Conservation (phyloP, 2,113 vertebrate genomes). For the chimpanzee (Pan troglodytes) region NHGRI_mPanTro3-v2.1_pri NC_072401.2:102027001-102027500, state of each 20-base stretch:
- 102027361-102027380: background rate
- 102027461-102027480: background rate
- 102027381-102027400: background rate
- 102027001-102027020: background rate
- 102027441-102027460: background rate
- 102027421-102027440: background rate
- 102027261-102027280: background rate
- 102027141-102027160: background rate
- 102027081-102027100: background rate
- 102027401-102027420: background rate
- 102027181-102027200: background rate
- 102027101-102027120: background rate
- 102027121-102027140: background rate
- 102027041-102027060: background rate
- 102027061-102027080: background rate
- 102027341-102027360: background rate
- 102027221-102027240: background rate
- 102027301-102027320: background rate
- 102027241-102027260: background rate
- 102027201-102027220: background rate
- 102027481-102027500: background rate
- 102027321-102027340: background rate
- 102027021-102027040: background rate
- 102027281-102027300: background rate
- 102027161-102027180: background rate